phyloP scores from a whole-genome alignment of 2,113 vertebrate genomes.

The Anoplopoma fimbria region DNA sequence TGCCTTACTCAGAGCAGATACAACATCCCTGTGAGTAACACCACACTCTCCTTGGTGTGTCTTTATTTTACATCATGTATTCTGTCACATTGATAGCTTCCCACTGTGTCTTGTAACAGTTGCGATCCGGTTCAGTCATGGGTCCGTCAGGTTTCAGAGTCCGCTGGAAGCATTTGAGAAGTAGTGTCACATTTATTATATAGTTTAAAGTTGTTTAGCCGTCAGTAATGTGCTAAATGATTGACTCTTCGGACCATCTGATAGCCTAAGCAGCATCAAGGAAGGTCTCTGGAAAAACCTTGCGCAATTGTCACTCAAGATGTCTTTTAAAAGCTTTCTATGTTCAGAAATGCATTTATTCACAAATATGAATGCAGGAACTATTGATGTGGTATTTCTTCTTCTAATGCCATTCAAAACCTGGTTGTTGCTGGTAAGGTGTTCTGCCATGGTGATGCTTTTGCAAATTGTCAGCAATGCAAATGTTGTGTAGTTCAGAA shows the following conservation, averaged over 20 bases:
- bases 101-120: background rate
- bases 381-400: no score
- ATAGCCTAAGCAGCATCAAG: background rate
- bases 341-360: no score
- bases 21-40: constrained; percentile 70
- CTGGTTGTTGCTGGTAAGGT: no score
- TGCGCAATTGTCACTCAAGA: background rate
- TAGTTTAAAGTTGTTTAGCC: background rate
- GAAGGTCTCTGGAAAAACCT: no score
- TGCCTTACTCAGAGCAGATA: constrained; percentile 26
- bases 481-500: no score
- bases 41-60: background rate
- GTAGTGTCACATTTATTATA: no score
- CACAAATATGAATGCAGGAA: no score
- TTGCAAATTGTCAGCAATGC: no score
- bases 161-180: background rate
- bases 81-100: background rate
- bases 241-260: background rate
- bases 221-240: background rate
- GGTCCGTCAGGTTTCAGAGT: background rate
- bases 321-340: background rate
- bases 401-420: no score
- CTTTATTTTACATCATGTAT: background rate
- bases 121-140: background rate
- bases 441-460: no score